Conservation (phyloP, 1,140 invertebrate genomes). For the Augochlora pura region DNA sequence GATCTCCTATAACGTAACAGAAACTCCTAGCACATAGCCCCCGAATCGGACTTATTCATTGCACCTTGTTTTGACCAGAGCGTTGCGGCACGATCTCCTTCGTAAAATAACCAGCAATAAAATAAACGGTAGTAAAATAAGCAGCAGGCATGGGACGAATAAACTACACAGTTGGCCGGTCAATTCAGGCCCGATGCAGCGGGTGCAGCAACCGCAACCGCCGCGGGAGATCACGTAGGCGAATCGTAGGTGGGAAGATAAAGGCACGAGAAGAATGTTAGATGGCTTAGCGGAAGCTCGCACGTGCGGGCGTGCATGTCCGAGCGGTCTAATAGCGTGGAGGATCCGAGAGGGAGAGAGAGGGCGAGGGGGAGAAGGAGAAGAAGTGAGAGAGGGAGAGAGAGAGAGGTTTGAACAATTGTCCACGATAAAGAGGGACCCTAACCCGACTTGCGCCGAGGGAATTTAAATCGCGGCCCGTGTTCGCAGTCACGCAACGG, state of each 20-base stretch:
- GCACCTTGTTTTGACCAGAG: too few relatives aligned
- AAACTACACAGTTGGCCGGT: background rate
- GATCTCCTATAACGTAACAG: too few relatives aligned
- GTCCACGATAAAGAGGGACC: background rate
- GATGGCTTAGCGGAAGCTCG: background rate
- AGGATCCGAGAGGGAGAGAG: background rate
- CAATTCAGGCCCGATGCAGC: background rate
- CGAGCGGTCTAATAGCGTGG: background rate
- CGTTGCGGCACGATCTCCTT: too few relatives aligned
- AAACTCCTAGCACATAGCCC: too few relatives aligned
- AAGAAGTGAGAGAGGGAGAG: too few relatives aligned
- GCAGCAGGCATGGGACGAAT: too few relatives aligned
- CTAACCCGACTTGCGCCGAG: background rate
- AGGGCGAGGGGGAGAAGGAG: too few relatives aligned
- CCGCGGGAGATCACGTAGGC: background rate
- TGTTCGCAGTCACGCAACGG: background rate
- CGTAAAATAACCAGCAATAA: too few relatives aligned
- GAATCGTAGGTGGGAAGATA: constrained; percentile 6
- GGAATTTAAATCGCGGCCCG: background rate
- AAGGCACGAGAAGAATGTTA: background rate
- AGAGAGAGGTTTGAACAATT: too few relatives aligned
- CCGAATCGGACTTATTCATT: too few relatives aligned
- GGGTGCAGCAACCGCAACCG: background rate
- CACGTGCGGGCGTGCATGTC: background rate
- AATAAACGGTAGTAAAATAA: too few relatives aligned